Evolutionary conservation across 2,113 vertebrate genomes (phyloP), one percentile per base, ranked within the genome.

Genomic region (Microtus ochrogaster): DNA sequence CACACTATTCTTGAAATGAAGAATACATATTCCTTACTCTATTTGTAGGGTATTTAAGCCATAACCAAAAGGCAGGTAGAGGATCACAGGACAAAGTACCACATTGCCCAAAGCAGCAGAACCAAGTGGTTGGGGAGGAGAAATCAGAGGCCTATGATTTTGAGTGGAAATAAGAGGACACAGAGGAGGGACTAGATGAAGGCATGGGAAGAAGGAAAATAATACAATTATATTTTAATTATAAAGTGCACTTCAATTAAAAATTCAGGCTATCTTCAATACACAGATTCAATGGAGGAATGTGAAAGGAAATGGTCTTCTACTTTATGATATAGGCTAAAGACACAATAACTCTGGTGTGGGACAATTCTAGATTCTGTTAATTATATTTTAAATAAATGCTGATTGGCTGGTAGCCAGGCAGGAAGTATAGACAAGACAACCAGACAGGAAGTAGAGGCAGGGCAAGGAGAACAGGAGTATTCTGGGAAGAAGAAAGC

Each of bases 241-340:
- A 63, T 83, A 63, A 84, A 65, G 44, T 2, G 16, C 7, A 82
- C n/a, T 63, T 63, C n/a, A 39, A 73, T 73, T 83, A 41, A 83
- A 61, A 63, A 44, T 41, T 58, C 55, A 79, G 41, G 33, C 30
- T 85, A 36, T 19, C 30, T 94, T 94, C 63, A 10, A 61, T 73
- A 41, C n/a, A 33, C 3, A 74, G 12, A 83, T 52, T 76, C 49
- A 87, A 19, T 24, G 66, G 10, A 70, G 39, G 36, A n/a, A 47
- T 82, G 90, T 93, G 47, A 61, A 89, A 93, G 74, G 89, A 79
- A 95, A 86, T 16, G 44, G 9, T 4, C 76, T 85, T 92, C 58
- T 12, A 81, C 12, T 68, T 92, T 61, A 87, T 30, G 14, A 92
- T 61, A 70, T 2, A 87, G 61, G 17, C 44, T 85, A 49, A 68